A percentile compares a stretch with the other conserved stretches of the same genome.
phyloP scores from a whole-genome alignment of 2,888 invertebrate species.

The Drosophila prostipennis region DNA sequence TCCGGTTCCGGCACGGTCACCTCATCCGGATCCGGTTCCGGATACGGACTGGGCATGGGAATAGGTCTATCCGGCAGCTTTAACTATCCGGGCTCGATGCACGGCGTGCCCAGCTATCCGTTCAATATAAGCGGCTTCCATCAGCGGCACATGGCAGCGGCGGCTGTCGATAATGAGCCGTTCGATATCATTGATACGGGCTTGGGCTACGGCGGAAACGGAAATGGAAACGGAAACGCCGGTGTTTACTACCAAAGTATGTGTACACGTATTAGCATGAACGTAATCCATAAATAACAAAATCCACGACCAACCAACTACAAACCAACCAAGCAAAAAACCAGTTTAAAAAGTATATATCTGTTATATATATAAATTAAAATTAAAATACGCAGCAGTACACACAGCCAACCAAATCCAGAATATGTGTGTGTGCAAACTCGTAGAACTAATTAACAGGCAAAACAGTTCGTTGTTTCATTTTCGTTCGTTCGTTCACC shows the following conservation, averaged over 20 bases:
- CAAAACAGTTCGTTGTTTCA: slow-evolving; percentile 50
- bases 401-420: slow-evolving; percentile 15
- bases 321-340: slow-evolving; percentile 21
- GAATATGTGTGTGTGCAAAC: slow-evolving; percentile 27
- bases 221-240: slow-evolving; percentile 81
- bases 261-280: slow-evolving; percentile 80
- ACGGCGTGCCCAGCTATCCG: slow-evolving; percentile 83
- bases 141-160: slow-evolving; percentile 81
- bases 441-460: slow-evolving; percentile 46
- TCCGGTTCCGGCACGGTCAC: slow-evolving; percentile 45
- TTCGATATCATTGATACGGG: slow-evolving; percentile 82
- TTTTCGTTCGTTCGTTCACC: slow-evolving; percentile 39
- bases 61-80: slow-evolving; percentile 57
- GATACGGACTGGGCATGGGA: slow-evolving; percentile 16
- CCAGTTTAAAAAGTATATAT: slow-evolving; percentile 2
- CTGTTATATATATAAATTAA: slow-evolving; percentile 13
- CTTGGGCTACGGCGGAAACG: slow-evolving; percentile 67
- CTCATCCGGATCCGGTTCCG: slow-evolving; percentile 31
- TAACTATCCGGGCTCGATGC: slow-evolving; percentile 81
- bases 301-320: slow-evolving; percentile 29
- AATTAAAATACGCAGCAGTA: slow-evolving; percentile 30
- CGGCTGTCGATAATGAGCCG: slow-evolving; percentile 78
- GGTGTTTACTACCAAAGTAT: slow-evolving; percentile 84
- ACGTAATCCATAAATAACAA: slow-evolving; percentile 63
- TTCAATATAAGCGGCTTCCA: slow-evolving; percentile 84